These are phyloP conservation scores for Hydropsyche tenuis DNA, from an alignment of 1,140 invertebrate genomes.

Conservation along the genomic window DNA sequence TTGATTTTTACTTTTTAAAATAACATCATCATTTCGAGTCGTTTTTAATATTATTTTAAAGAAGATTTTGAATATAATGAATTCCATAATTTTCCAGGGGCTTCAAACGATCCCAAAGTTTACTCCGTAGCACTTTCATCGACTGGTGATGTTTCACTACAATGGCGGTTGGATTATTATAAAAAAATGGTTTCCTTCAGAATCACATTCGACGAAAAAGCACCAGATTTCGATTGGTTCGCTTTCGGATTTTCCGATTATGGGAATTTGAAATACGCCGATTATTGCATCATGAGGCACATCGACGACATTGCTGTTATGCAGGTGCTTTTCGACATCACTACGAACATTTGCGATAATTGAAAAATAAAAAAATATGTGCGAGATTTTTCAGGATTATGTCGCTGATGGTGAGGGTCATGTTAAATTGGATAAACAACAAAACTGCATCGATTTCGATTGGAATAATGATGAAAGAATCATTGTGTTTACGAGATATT, in stretches of 20 bases:
- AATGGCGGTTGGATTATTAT: constrained; percentile 38
- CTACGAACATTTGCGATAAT: not conserved
- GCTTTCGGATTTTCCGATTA: constrained; percentile 92
- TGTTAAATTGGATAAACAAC: constrained; percentile 73
- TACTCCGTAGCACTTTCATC: constrained; percentile 27
- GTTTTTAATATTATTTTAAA: not conserved
- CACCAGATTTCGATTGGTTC: constrained; percentile 75
- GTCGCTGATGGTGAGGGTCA: constrained; percentile 54
- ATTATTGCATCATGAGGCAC: constrained; percentile 85
- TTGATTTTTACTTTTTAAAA: no score
- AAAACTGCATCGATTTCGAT: constrained; percentile 80
- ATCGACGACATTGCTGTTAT: constrained; percentile 56
- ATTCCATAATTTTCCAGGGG: not conserved
- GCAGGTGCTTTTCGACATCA: constrained; percentile 10
- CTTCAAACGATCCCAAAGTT: not conserved
- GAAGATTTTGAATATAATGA: not conserved
- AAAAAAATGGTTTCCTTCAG: constrained; percentile 15
- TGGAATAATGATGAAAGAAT: constrained; percentile 67
- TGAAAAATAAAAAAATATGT: constrained; percentile 8
- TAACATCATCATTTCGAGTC: not conserved
- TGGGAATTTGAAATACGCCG: constrained; percentile 77
- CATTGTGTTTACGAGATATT: constrained; percentile 80
- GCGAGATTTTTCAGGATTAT: constrained; percentile 29
- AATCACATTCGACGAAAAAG: constrained; percentile 65
- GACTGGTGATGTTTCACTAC: constrained; percentile 20